These are phyloP conservation scores for Galbula dea DNA, from an alignment of 2,113 vertebrate genomes.

Conservation along the genomic window DNA sequence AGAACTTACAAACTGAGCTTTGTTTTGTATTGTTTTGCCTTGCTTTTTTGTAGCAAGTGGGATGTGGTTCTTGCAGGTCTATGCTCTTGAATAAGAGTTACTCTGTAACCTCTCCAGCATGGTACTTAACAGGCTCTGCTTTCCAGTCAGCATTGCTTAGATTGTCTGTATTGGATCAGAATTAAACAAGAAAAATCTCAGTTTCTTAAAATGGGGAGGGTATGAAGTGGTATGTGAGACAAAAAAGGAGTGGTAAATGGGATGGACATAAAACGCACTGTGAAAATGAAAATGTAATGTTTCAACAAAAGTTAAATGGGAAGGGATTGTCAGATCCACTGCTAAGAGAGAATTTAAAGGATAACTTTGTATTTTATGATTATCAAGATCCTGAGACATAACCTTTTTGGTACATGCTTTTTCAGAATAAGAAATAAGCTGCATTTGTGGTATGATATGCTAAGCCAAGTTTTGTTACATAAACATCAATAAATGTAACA, in stretches of 20 bases:
- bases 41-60: not conserved
- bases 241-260: not conserved
- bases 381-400: not conserved
- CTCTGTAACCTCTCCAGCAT: not conserved
- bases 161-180: not conserved
- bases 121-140: not conserved
- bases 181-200: not conserved
- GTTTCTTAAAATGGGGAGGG: not conserved
- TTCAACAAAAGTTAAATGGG: not conserved
- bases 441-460: not conserved
- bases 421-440: not conserved
- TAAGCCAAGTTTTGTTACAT: not conserved
- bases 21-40: not conserved
- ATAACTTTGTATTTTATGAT: not conserved
- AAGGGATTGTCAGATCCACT: not conserved
- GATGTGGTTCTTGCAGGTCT: not conserved
- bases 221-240: not conserved
- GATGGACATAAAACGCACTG: not conserved
- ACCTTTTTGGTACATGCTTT: not conserved
- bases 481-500: not conserved
- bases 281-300: not conserved
- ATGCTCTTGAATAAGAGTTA: not conserved
- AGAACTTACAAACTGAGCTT: not conserved
- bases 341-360: not conserved
- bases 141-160: not conserved